Base-by-base conservation (phyloP, 2,113 vertebrate species). In the Accipiter virgatus region DNA sequence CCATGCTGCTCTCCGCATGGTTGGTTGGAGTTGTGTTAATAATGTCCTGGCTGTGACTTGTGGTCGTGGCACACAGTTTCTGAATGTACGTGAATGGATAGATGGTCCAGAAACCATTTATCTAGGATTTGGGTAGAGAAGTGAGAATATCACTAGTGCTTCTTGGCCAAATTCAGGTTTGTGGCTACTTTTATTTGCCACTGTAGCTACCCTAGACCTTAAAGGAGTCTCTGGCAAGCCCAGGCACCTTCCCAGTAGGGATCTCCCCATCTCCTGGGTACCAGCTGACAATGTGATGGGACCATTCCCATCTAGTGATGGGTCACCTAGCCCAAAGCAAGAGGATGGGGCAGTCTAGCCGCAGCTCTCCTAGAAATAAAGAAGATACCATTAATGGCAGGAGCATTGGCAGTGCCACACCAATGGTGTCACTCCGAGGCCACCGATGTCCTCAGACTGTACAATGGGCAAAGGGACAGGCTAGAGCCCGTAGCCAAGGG, bases 31-130 rank as follows among this genome's bases (percentile, higher is more conserved):
- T 20, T n/a, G 31, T 11, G 9, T 32, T 18, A 34, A 42, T 34
- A 55, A 55, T 3, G 16, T 23, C 52, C 29, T 25, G 48, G 62
- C 62, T 14, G 38, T 20, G 38, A 10, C 62, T 25, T 17, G 61
- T 9, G 9, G 34, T 13, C 6, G 6, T 8, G 48, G 68, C 71
- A 34, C 67, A 10, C 22, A 17, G 22, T 48, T 68, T 48, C 66
- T n/a, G 25, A 47, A 11, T 3, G 31, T 12, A 20, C 7, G 0
- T 34, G 65, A 67, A 25, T 0, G 43, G 66, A 5, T 9, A 17
- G 21, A 45, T 25, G 32, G 65, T 34, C 65, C 31, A 18, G 43
- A 16, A 48, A 29, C 29, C 42, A 21, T 7, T 25, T 25, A 17
- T 17, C 29, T 34, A 32, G 67, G n/a, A 11, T 52, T 22, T 52